Percentiles rank a stretch among this genome's conserved stretches.
Conservation (phyloP, 2,797 vertebrate genomes). For the Poeciliopsis gracilis region DNA sequence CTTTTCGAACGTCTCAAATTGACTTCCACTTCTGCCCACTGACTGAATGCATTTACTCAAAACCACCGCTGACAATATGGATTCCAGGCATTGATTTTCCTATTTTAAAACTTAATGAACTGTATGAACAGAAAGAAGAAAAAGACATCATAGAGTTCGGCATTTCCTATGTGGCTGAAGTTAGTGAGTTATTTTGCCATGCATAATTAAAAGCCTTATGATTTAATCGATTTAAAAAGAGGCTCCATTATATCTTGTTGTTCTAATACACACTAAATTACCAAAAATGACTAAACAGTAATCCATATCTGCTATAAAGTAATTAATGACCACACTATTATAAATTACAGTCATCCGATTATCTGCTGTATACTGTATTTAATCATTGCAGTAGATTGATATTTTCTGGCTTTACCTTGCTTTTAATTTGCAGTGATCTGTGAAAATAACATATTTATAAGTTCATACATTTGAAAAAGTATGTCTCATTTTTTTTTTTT, state of each 20-base stretch:
- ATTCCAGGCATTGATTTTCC: constrained; percentile 74
- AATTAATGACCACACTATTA: constrained; percentile 3
- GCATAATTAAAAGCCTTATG: constrained; percentile 67
- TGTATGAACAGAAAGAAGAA: constrained; percentile 35
- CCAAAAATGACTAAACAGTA: constrained; percentile 13
- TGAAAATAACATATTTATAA: not conserved
- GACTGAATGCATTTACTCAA: constrained; percentile 71
- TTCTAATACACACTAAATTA: constrained; percentile 27
- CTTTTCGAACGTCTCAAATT: constrained; percentile 50
- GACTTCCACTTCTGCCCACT: constrained; percentile 63
- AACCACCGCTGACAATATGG: constrained; percentile 66
- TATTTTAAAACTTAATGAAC: constrained; percentile 77
- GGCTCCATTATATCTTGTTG: constrained; percentile 29
- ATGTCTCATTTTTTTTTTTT: not conserved
- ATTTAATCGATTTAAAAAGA: constrained; percentile 58
- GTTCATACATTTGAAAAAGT: not conserved
- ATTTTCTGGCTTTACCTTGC: not conserved
- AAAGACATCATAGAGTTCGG: constrained; percentile 30
- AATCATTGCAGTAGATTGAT: not conserved
- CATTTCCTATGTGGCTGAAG: constrained; percentile 47
- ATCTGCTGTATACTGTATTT: not conserved
- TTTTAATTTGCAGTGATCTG: not conserved
- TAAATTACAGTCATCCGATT: not conserved
- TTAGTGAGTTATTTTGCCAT: constrained; percentile 59
- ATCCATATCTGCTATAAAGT: constrained; percentile 11